These are phyloP conservation scores for Adineta ricciae DNA, from an alignment of 2,888 invertebrate species.

Conservation along the genomic window DNA sequence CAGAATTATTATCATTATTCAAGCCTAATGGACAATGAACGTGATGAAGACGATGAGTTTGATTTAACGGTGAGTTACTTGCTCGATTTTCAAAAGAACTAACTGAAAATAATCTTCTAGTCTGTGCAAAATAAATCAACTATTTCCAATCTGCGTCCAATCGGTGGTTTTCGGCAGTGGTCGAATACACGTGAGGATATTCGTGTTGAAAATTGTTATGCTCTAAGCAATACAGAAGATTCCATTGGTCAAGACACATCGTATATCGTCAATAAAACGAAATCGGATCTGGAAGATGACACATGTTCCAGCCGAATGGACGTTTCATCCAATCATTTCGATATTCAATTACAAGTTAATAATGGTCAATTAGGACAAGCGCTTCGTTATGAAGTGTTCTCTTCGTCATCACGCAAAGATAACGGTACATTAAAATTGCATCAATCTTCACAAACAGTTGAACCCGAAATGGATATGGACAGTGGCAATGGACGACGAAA, in stretches of 20 bases:
- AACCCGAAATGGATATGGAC: not conserved
- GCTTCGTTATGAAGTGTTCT: not conserved
- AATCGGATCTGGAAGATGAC: not conserved
- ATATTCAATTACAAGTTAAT: slow-evolving; percentile 1
- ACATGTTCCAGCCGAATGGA: not conserved
- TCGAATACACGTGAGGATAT: not conserved
- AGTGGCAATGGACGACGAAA: not conserved
- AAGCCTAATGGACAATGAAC: not conserved
- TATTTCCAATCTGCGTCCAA: not conserved
- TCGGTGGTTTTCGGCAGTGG: not conserved
- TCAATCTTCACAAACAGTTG: not conserved
- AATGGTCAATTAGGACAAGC: not conserved
- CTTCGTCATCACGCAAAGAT: not conserved
- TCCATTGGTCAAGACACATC: not conserved
- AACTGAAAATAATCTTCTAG: not conserved
- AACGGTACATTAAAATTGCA: not conserved
- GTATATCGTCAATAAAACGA: not conserved
- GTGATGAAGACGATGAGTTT: not conserved
- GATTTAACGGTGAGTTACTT: not conserved
- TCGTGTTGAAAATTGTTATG: not conserved
- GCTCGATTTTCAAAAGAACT: not conserved
- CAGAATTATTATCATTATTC: not conserved
- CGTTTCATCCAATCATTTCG: not conserved
- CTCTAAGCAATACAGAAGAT: not conserved
- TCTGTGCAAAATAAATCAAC: not conserved